These are phyloP conservation scores for Uloborus diversus DNA, from an alignment of 1,140 invertebrate genomes.

Conservation along the genomic window DNA sequence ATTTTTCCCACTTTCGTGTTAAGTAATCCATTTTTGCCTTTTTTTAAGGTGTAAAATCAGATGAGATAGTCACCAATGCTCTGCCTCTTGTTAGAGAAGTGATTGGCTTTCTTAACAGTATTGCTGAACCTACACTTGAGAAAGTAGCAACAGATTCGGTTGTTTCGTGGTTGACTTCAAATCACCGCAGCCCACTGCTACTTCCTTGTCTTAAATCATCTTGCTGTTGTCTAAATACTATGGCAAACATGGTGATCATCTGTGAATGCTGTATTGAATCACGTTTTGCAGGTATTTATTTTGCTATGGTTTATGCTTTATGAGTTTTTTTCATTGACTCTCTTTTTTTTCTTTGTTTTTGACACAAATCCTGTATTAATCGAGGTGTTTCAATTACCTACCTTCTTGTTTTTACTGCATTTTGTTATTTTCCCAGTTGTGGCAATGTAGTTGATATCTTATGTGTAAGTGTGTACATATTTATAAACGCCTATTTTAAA, in stretches of 20 bases:
- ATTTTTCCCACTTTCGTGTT: no score
- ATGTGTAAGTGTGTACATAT: no score
- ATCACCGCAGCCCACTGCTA: constrained; percentile 1
- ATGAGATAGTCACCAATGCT: constrained; percentile 4
- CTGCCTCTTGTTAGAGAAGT: constrained; percentile 27
- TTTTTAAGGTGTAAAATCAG: constrained; percentile 5
- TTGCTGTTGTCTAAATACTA: constrained; percentile 9
- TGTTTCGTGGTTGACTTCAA: constrained; percentile 5
- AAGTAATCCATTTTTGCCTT: no score
- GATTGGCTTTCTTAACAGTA: constrained; percentile 17
- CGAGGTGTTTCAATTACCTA: no score
- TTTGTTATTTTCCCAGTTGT: no score
- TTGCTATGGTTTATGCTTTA: not conserved
- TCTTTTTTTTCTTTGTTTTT: not conserved
- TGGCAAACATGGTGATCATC: constrained; percentile 8
- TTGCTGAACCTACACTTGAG: not conserved
- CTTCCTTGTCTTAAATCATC: constrained; percentile 33
- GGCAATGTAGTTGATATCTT: no score
- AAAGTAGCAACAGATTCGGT: not conserved
- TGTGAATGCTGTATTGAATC: constrained; percentile 25
- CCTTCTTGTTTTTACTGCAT: no score
- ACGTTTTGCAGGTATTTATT: constrained; percentile 20
- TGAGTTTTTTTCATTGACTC: not conserved
- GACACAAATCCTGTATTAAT: not conserved
- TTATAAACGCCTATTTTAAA: no score